Conservation (phyloP, 1,140 invertebrate species). For the Drosophila persimilis region DNA sequence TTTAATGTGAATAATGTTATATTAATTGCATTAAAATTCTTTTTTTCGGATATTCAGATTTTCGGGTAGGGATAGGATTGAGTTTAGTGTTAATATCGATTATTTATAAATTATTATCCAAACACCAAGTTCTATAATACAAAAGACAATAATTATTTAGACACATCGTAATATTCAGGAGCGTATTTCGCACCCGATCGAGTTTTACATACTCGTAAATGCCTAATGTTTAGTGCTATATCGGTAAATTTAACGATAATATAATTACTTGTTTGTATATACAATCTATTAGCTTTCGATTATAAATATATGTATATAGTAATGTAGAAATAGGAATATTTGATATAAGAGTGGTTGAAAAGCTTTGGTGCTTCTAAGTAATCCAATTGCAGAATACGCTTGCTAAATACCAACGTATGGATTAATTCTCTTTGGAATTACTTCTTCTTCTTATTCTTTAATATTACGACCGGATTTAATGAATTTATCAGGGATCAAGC, state of each 20-base stretch:
- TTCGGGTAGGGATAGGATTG: constrained; percentile 33
- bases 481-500: constrained; percentile 84
- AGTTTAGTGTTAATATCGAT: constrained; percentile 40
- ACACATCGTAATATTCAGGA: not conserved
- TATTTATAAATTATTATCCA: constrained; percentile 48
- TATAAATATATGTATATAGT: constrained; percentile 21
- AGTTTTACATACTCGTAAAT: constrained; percentile 14
- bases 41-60: not conserved
- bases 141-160: constrained; percentile 25
- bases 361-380: constrained; percentile 75
- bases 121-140: constrained; percentile 47
- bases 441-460: constrained; percentile 81
- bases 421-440: constrained; percentile 75
- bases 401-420: constrained; percentile 39
- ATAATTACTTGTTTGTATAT: constrained; percentile 58
- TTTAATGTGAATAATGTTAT: constrained; percentile 29
- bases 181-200: too few relatives aligned
- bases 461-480: constrained; percentile 66
- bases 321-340: constrained; percentile 46
- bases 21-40: constrained; percentile 33
- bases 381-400: constrained; percentile 58
- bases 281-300: constrained; percentile 67
- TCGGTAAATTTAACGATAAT: constrained; percentile 39
- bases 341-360: constrained; percentile 60
- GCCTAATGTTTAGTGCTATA: constrained; percentile 28